Evolutionary conservation across 2,113 vertebrate species (phyloP).

Genomic region (Mustela nigripes): DNA sequence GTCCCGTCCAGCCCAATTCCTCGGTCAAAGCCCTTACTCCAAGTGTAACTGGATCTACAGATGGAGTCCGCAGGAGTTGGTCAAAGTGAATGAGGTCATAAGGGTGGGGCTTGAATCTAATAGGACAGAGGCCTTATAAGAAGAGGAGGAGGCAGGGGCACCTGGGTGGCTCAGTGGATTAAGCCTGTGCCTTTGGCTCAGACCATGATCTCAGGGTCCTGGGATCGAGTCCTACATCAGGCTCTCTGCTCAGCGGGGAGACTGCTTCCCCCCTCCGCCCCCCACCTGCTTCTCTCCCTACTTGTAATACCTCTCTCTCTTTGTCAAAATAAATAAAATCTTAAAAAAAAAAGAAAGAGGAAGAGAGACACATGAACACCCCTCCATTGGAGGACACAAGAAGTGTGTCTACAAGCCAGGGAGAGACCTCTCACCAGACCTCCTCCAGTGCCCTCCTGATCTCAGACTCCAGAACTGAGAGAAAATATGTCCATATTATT

Average conservation of each 20-base stretch:
- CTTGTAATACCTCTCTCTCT: no score
- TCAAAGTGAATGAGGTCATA: not conserved
- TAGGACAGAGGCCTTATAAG: not conserved
- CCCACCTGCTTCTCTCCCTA: no score
- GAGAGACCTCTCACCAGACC: not conserved
- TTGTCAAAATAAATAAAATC: no score
- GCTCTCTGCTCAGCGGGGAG: no score
- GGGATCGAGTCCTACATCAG: no score
- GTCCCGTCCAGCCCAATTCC: not conserved
- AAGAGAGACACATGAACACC: not conserved
- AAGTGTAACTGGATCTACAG: not conserved
- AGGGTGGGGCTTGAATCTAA: not conserved
- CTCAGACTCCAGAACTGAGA: not conserved
- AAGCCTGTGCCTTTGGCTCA: no score
- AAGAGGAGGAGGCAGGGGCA: not conserved
- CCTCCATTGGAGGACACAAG: not conserved
- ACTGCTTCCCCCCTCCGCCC: no score
- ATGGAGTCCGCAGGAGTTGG: not conserved
- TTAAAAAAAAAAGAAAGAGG: no score
- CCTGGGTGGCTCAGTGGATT: no score
- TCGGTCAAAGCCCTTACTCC: not conserved
- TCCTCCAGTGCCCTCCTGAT: not conserved
- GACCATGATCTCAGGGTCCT: no score
- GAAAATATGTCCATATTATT: not conserved
- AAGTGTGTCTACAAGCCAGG: not conserved